phyloP scores from a whole-genome alignment of 2,797 vertebrate genomes.

The Danionella dracula region DNA sequence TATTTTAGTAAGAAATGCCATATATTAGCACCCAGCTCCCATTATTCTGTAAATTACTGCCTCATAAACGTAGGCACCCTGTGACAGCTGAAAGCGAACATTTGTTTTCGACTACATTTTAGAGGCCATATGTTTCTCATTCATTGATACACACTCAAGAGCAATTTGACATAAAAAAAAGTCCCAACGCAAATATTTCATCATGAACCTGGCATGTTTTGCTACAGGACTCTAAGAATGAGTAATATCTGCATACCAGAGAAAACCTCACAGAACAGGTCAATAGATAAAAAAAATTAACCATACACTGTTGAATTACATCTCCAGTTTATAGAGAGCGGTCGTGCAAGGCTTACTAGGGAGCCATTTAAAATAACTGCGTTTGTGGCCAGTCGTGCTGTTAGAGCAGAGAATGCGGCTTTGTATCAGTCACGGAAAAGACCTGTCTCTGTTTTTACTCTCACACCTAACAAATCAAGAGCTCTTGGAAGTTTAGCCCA shows the following conservation, averaged over 20 bases:
- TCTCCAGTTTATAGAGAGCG: slow-evolving; percentile 13
- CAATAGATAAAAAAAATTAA: slow-evolving; percentile 18
- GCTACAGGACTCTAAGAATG: slow-evolving; percentile 29
- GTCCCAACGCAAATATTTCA: slow-evolving; percentile 49
- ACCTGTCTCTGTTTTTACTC: slow-evolving; percentile 30
- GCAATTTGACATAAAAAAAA: slow-evolving; percentile 60
- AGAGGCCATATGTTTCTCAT: slow-evolving; percentile 72
- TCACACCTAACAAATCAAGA: slow-evolving; percentile 56
- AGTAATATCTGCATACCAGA: slow-evolving; percentile 42
- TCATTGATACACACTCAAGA: slow-evolving; percentile 69
- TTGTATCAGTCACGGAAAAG: slow-evolving; percentile 30
- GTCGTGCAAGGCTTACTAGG: slow-evolving; percentile 5
- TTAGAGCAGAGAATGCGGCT: slow-evolving; percentile 10
- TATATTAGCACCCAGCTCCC: slow-evolving; percentile 57
- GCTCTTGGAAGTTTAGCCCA: slow-evolving; percentile 17
- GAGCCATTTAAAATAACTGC: slow-evolving; percentile 1
- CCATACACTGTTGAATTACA: slow-evolving; percentile 1
- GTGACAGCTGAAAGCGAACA: slow-evolving; percentile 55
- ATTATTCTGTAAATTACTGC: slow-evolving; percentile 57
- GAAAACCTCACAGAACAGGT: slow-evolving; percentile 32
- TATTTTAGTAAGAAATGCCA: slow-evolving; percentile 52
- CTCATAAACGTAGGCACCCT: slow-evolving; percentile 54
- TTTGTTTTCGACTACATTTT: slow-evolving; percentile 54
- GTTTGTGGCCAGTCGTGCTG: slow-evolving; percentile 1
- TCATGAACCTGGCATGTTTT: slow-evolving; percentile 45